Evolutionary conservation across 2,797 vertebrate genomes (phyloP).

Genomic region (Pangasius larnaudii): DNA sequence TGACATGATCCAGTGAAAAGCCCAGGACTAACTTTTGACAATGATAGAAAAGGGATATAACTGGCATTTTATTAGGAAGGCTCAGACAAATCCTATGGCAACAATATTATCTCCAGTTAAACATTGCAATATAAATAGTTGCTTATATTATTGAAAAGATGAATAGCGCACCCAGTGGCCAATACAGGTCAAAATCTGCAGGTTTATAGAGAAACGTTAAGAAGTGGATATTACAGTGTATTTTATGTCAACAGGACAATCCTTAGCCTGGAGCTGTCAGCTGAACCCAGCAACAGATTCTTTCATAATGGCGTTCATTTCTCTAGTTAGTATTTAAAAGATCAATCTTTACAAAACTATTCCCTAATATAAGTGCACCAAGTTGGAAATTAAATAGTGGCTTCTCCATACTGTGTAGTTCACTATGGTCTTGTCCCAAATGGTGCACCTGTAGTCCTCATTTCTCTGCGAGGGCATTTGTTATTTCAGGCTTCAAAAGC

Average conservation of each 20-base stretch:
- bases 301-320: background rate
- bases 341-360: too few species aligned
- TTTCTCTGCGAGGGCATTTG: background rate
- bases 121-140: background rate
- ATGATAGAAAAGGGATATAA: background rate
- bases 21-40: background rate
- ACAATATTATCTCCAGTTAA: background rate
- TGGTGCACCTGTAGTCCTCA: background rate
- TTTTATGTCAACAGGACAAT: background rate
- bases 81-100: background rate
- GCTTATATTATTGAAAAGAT: background rate
- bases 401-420: background rate
- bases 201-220: background rate
- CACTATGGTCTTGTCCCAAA: background rate
- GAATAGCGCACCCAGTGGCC: background rate
- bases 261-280: background rate
- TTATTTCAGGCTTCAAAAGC: background rate
- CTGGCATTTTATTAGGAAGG: too few species aligned
- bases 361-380: background rate
- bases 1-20: background rate
- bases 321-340: background rate
- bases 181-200: background rate
- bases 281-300: background rate
- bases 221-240: background rate
- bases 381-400: background rate